Conservation (phyloP, 1,140 invertebrate genomes). For the Panagrolaimus sp. region DNA sequence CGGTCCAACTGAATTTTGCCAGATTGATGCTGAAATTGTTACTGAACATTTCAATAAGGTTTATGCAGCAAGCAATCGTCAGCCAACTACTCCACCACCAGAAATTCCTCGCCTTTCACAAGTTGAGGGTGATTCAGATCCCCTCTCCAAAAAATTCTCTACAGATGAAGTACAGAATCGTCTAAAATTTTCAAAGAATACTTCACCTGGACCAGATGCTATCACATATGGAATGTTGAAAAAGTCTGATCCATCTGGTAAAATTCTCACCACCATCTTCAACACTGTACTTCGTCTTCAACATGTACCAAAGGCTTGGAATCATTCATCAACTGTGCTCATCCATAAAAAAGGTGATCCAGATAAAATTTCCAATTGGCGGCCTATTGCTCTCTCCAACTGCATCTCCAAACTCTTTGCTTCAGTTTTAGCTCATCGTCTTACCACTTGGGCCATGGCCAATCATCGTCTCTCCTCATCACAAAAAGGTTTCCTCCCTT, state of each 20-base stretch:
- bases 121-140: too few relatives aligned
- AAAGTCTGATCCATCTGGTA: constrained; percentile 18
- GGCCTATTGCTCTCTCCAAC: constrained; percentile 38
- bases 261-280: background rate
- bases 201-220: constrained; percentile 26
- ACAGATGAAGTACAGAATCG: background rate
- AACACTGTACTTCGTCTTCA: background rate
- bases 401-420: background rate
- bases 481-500: constrained; percentile 56
- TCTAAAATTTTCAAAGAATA: background rate
- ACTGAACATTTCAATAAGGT: too few relatives aligned
- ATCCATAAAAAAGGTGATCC: constrained; percentile 35
- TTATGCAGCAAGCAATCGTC: too few relatives aligned
- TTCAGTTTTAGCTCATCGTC: background rate
- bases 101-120: too few relatives aligned
- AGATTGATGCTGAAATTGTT: too few relatives aligned
- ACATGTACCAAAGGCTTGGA: background rate
- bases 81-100: too few relatives aligned
- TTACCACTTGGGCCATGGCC: background rate
- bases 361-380: constrained; percentile 39
- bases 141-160: background rate
- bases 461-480: constrained; percentile 21
- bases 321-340: background rate
- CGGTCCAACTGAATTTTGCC: too few relatives aligned
- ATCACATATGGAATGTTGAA: background rate